Evolutionary conservation across 2,113 vertebrate species (phyloP).

Genomic region (Misgurnus anguillicaudatus): DNA sequence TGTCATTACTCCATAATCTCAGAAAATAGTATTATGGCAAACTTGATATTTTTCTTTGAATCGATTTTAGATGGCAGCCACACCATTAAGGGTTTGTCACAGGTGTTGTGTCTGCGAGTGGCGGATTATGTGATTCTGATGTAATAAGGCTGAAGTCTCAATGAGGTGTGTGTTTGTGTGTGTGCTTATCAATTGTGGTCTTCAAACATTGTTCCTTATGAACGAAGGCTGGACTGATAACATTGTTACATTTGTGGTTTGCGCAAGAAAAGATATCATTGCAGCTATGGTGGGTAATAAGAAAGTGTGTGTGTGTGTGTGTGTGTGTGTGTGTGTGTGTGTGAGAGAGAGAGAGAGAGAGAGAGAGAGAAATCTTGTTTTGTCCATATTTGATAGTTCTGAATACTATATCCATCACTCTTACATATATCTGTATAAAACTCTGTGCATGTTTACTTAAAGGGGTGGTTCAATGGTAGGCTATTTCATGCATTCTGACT

Average conservation of each 20-base stretch:
- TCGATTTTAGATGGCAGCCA: background rate
- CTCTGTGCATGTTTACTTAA: no score
- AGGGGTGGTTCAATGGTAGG: no score
- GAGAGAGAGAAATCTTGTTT: background rate
- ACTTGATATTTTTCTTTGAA: slow-evolving; percentile 9
- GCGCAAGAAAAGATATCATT: background rate
- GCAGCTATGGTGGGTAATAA: background rate
- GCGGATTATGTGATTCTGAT: slow-evolving; percentile 24
- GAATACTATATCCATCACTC: slow-evolving; percentile 1
- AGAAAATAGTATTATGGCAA: slow-evolving; percentile 22
- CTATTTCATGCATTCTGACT: no score
- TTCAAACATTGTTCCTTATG: background rate
- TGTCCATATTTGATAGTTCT: background rate
- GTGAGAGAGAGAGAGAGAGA: background rate
- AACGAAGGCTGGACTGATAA: slow-evolving; percentile 5
- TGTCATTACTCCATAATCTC: slow-evolving; percentile 6
- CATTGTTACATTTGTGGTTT: background rate
- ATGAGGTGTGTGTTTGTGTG: slow-evolving; percentile 9
- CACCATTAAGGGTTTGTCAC: slow-evolving; percentile 9
- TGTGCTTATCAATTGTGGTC: background rate
- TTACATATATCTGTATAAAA: background rate
- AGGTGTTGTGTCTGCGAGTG: slow-evolving; percentile 1
- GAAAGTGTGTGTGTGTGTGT: no score
- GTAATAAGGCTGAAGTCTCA: slow-evolving; percentile 16
- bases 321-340: no score